Base-by-base conservation (phyloP, 2,888 invertebrate genomes). In the Ochlodes sylvanus region DNA sequence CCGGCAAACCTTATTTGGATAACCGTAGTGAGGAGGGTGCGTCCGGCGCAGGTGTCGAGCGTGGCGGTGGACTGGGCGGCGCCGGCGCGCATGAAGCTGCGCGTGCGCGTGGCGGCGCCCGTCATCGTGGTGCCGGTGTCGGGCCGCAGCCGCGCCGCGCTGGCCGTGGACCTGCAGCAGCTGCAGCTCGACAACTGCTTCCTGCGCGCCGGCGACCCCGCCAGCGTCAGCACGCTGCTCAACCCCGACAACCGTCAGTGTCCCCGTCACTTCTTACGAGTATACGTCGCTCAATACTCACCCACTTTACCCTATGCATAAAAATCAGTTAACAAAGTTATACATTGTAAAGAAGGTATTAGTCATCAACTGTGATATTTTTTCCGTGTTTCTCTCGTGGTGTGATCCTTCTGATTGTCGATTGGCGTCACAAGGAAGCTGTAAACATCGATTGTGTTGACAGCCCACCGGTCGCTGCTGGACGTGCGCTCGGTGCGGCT, bases 41-140 rank as follows among this genome's bases (percentile, higher is more conserved):
- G 21, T 14, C n/a, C 6, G 1, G 17, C 15, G 44, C 73, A 79
- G 76, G 82, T 80, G 75, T 78, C 76, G 75, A 71, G 73, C 77
- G 70, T 72, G 54, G 77, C 74, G 62, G 72, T 75, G 83, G 94
- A 67, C 89, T 95, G 72, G 84, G 96, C 61, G 89, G 94, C 21
- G 77, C 96, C 75, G 94, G 50, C 50, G 50, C 50, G 50, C 19
- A 50, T 50, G 50, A 17, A 12, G 50, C 95, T 79, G 87, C 97
- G 71, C 94, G 95, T 82, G 96, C 96, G 56, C 94, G 95, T 71
- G 95, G 75, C 77, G 68, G 89, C 98, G 14, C 98, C 98, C 0
- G 96, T 98, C 2, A 96, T 99, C 73, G 91, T 98, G 63, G 90
- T 99, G 71, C 99, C 99, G 0, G 96, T 98, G 71, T 96, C 97